phyloP scores from a whole-genome alignment of 2,888 invertebrate species.

The Nasonia oneida region DNA sequence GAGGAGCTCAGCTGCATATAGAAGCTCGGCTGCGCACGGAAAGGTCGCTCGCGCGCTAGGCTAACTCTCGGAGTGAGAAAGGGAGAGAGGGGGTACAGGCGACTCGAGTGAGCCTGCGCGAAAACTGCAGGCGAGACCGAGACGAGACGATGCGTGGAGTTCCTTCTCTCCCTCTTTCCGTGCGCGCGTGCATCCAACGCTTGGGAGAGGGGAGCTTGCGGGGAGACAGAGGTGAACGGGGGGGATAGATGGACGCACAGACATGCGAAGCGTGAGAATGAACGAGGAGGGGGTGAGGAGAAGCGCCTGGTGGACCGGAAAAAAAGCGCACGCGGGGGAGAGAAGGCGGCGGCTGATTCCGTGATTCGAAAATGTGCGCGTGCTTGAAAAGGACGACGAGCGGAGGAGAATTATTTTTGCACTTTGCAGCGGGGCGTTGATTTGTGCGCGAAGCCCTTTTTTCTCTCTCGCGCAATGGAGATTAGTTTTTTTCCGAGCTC shows the following conservation, averaged over 20 bases:
- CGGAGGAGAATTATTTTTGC: constrained; percentile 38
- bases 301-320: constrained; percentile 51
- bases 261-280: constrained; percentile 60
- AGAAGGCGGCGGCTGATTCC: constrained; percentile 20
- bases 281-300: constrained; percentile 13
- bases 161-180: constrained; percentile 45
- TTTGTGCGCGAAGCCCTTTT: constrained; percentile 10
- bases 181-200: constrained; percentile 41
- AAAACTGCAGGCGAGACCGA: constrained; percentile 57
- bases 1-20: constrained; percentile 11
- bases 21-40: constrained; percentile 6
- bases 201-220: background rate
- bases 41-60: constrained; percentile 13
- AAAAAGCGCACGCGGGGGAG: constrained; percentile 42
- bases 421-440: constrained; percentile 10
- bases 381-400: background rate
- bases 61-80: constrained; percentile 33
- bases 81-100: constrained; percentile 43
- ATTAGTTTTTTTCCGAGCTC: background rate
- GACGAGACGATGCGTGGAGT: constrained; percentile 47
- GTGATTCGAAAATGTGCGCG: constrained; percentile 39
- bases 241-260: constrained; percentile 28
- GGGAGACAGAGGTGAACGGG: background rate
- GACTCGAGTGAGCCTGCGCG: constrained; percentile 52
- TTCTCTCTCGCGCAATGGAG: background rate